These are phyloP conservation scores for Acrossocheilus fasciatus DNA, from an alignment of 2,797 vertebrate genomes.

Conservation along the genomic window DNA sequence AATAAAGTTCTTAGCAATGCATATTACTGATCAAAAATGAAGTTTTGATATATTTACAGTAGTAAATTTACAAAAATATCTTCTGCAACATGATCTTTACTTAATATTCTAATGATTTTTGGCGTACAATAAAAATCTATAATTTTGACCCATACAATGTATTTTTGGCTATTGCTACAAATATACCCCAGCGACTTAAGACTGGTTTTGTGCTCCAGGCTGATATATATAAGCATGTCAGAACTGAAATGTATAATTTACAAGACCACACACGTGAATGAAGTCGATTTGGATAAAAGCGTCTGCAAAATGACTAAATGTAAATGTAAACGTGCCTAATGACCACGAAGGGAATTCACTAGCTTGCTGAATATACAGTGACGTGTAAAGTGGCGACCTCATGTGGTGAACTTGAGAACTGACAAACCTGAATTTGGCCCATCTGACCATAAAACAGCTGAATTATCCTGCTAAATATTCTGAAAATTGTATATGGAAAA, in stretches of 20 bases:
- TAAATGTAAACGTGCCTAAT: background rate
- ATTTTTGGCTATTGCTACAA: too few species aligned
- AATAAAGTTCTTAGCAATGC: too few species aligned
- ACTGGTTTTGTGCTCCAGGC: too few species aligned
- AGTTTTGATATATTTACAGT: too few species aligned
- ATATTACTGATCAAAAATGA: too few species aligned
- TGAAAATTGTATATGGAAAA: background rate
- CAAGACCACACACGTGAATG: background rate
- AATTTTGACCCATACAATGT: too few species aligned
- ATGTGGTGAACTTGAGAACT: background rate
- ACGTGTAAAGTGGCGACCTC: background rate
- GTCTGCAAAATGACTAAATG: too few species aligned
- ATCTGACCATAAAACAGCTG: background rate
- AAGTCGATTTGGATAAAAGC: too few species aligned
- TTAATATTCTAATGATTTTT: too few species aligned
- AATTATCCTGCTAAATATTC: background rate
- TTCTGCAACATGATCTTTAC: too few species aligned
- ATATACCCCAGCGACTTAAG: rapidly evolving
- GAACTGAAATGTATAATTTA: background rate
- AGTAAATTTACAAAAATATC: too few species aligned
- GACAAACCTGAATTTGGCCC: background rate
- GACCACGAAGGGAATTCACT: background rate
- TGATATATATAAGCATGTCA: background rate
- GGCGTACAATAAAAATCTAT: too few species aligned
- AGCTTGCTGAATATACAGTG: background rate